These are phyloP conservation scores for Synergus laeviventris DNA, from an alignment of 2,888 invertebrate species.

Conservation along the genomic window DNA sequence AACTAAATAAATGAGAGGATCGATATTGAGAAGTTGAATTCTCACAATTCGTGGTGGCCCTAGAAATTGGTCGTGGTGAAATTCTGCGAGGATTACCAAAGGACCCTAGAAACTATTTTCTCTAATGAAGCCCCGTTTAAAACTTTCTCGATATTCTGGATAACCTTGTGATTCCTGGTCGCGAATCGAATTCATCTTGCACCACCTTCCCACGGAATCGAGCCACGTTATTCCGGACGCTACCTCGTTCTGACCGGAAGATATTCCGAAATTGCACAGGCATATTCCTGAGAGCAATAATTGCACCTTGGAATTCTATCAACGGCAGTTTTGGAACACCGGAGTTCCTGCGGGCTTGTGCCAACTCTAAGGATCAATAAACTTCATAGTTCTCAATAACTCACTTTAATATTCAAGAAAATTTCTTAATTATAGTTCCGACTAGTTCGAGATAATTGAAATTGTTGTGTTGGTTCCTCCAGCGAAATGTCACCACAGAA, in stretches of 20 bases:
- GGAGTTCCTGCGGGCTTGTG: conserved; percentile 28
- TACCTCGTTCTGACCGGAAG: conserved; percentile 53
- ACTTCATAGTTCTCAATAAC: conserved; percentile 21
- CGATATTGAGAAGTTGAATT: conserved; percentile 42
- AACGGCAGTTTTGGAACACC: conserved; percentile 22
- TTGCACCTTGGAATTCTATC: conserved; percentile 64
- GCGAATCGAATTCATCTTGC: conserved; percentile 55
- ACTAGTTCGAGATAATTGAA: not conserved
- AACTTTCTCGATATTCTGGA: conserved; percentile 68
- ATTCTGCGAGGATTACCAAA: conserved; percentile 43
- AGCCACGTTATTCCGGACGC: conserved; percentile 46
- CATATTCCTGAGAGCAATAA: conserved; percentile 61
- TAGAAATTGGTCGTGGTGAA: conserved; percentile 47
- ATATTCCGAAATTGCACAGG: conserved; percentile 63
- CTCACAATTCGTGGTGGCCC: conserved; percentile 44
- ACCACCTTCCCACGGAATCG: conserved; percentile 41
- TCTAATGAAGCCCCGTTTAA: conserved; percentile 66
- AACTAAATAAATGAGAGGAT: conserved; percentile 43
- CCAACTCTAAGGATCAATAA: conserved; percentile 29
- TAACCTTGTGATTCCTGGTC: conserved; percentile 54
- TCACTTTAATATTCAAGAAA: conserved; percentile 17
- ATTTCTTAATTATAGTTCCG: conserved; percentile 7
- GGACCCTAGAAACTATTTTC: conserved; percentile 65
- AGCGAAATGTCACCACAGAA: not conserved
- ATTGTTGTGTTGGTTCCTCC: not conserved